Evolutionary conservation across 35 echinoderm and acorn worm species (phyloP), one percentile per base, ranked within the genome.

Genomic region (Lytechinus pictus): DNA sequence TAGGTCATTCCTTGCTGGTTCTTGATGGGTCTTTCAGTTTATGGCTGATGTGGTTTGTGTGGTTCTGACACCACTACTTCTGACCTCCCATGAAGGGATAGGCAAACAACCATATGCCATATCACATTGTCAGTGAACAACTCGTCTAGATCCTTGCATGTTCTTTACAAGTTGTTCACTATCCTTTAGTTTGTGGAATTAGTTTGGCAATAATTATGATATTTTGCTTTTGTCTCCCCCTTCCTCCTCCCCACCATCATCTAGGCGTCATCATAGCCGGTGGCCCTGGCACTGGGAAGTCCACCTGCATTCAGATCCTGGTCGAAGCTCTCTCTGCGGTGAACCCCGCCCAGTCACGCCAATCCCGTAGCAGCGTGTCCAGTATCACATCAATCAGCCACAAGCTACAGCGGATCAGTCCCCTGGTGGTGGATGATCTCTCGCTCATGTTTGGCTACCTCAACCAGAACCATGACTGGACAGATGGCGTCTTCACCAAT

Each of bases 361-460:
- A 99, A 33, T 99, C 98, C 54, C 95, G 98, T 28, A 96, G 92
- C 95, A 97, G 97, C 52, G 95, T 97, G 53, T 97, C 97, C 52
- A 97, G 97, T 86, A 98, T 99, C 53, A 96, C 98, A 4, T 53
- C 97, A 56, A 98, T 99, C 95, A 99, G 97, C 91, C 98, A 99
- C 96, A 99, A 99, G 91, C 96, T 99, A 11, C 98, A 99, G 93
- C 94, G 97, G 9, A 97, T 99, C 95, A 99, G 96, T 57, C 98
- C 98, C 0, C 94, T 98, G 86, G 97, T 99, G 19, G 97, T 98
- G 28, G 97, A 98, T 71, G 98, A 99, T 72, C 97, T 99, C 27
- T 61, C 95, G 16, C 97, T 99, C 52, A 99, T 99, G 98, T 99
- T 99, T 95, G 98, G 98, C 28, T 95, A 98, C 61, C 87, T 99